These are phyloP conservation scores for Sanderia malayensis DNA, from an alignment of 30 jellyfish, hydroid and myxozoan genomes.

Conservation along the genomic window DNA sequence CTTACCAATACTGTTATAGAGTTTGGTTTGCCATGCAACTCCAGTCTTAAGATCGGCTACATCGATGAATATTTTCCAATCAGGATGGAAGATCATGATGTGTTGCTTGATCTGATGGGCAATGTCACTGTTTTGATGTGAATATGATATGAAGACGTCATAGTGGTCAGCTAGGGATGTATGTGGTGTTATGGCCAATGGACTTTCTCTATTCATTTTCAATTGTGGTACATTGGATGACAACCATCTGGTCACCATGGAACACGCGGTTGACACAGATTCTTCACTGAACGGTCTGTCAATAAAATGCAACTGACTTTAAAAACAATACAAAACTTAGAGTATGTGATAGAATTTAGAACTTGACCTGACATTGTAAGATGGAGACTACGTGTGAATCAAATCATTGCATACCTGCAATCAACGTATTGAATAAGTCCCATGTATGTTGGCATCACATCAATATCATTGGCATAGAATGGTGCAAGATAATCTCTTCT, in stretches of 20 bases:
- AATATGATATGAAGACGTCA: conserved; percentile 84
- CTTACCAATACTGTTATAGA: conserved; percentile 82
- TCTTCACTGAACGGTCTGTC: conserved; percentile 48
- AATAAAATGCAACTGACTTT: no score
- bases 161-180: conserved; percentile 28
- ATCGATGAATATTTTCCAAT: conserved; percentile 80
- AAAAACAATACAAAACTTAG: no score
- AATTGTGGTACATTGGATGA: conserved; percentile 13
- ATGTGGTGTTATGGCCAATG: not conserved
- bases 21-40: conserved; percentile 81
- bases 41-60: conserved; percentile 79
- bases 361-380: no score
- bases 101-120: conserved; percentile 40
- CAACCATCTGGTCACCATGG: conserved; percentile 48
- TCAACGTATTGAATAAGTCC: conserved; percentile 80
- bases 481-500: conserved; percentile 87
- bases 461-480: conserved; percentile 58
- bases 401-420: conserved; percentile 55
- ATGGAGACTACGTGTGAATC: no score
- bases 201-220: not conserved
- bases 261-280: conserved; percentile 19
- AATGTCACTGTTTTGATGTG: conserved; percentile 63
- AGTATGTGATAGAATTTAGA: no score
- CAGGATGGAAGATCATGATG: conserved; percentile 41
- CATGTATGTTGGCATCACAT: conserved; percentile 85